Percentiles rank a stretch among this genome's conserved stretches.
Evolutionary conservation across 1,140 invertebrate species (phyloP).

Genomic region (Lanistes nyassanus): DNA sequence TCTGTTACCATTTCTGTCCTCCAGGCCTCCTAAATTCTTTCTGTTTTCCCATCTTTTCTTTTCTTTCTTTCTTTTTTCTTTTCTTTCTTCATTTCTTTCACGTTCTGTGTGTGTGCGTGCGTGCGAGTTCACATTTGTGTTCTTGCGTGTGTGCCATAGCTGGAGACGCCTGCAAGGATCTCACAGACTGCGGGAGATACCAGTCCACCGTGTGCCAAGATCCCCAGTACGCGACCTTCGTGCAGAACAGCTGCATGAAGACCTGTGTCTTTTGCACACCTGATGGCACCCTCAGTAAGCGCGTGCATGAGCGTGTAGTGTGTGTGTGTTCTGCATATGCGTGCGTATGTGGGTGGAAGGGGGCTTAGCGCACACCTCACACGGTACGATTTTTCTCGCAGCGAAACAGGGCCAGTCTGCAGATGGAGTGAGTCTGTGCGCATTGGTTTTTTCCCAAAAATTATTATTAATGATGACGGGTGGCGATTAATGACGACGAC

Average conservation of each 20-base stretch:
- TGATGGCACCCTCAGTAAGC: neutral
- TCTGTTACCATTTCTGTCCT: too few relatives aligned
- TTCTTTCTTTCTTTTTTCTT: neutral
- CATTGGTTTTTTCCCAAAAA: neutral
- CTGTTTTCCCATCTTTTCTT: neutral
- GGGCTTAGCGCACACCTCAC: too few relatives aligned
- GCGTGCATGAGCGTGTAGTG: neutral
- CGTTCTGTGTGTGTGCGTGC: slow-evolving; percentile 1
- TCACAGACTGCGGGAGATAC: neutral
- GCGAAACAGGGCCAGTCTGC: too few relatives aligned
- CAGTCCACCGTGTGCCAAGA: slow-evolving; percentile 8
- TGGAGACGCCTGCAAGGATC: slow-evolving; percentile 9
- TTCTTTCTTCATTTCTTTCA: too few relatives aligned
- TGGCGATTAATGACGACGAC: neutral
- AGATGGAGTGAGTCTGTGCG: neutral
- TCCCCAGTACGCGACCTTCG: neutral
- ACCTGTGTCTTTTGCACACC: slow-evolving; percentile 4
- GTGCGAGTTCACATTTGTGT: neutral
- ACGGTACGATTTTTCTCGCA: too few relatives aligned
- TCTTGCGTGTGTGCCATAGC: too few relatives aligned
- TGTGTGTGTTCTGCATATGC: neutral
- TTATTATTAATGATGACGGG: neutral
- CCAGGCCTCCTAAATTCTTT: too few relatives aligned
- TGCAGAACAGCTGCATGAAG: slow-evolving; percentile 5
- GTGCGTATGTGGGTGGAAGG: neutral